Evolutionary conservation across 2,888 invertebrate species (phyloP).

Genomic region (Calameuta idolon): DNA sequence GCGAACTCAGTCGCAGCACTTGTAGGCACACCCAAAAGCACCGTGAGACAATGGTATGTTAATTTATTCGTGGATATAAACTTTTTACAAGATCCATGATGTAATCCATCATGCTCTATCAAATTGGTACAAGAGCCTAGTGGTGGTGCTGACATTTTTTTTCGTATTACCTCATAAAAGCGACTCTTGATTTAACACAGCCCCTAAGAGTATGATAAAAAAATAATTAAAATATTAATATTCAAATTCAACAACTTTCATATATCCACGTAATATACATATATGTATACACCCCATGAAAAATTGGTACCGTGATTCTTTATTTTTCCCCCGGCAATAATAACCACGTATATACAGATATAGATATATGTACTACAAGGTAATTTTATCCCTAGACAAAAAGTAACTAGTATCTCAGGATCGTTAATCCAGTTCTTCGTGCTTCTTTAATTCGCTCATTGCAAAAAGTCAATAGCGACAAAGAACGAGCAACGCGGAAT

Average conservation of each 20-base stretch:
- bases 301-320: conserved; percentile 21
- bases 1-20: not conserved
- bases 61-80: conserved; percentile 51
- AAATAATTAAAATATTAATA: not conserved
- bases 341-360: not conserved
- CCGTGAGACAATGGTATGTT: conserved; percentile 47
- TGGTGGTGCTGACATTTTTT: not conserved
- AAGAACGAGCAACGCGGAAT: conserved; percentile 10
- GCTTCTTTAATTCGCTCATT: not conserved
- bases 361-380: not conserved
- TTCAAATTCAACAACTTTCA: not conserved
- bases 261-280: not conserved
- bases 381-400: not conserved
- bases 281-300: not conserved
- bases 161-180: conserved; percentile 3
- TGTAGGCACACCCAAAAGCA: not conserved
- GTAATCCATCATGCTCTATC: conserved; percentile 59
- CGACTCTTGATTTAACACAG: not conserved
- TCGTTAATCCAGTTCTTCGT: not conserved
- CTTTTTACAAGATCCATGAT: conserved; percentile 46
- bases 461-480: not conserved
- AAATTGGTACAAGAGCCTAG: conserved; percentile 42
- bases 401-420: not conserved
- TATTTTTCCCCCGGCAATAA: conserved; percentile 1
- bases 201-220: not conserved